phyloP scores from a whole-genome alignment of 2,797 vertebrate genomes.

The Syndactyla subalaris region DNA sequence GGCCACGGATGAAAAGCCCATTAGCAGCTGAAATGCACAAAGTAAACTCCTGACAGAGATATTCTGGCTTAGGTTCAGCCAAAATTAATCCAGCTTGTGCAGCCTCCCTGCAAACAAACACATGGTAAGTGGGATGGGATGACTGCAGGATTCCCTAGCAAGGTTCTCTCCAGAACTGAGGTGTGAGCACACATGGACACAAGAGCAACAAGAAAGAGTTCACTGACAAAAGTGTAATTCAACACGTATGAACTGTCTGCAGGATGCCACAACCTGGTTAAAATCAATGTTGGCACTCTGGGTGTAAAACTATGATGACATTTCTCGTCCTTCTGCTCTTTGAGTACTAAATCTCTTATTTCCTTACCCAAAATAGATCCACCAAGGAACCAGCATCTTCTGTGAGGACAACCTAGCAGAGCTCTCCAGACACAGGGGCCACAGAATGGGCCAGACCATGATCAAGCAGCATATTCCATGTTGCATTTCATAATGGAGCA shows the following conservation, averaged over 20 bases:
- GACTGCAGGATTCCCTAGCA: neutral
- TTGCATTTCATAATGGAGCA: neutral
- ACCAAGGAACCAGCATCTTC: neutral
- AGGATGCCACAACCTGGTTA: neutral
- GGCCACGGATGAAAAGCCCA: neutral
- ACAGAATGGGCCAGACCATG: neutral
- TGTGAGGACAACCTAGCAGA: neutral
- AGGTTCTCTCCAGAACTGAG: neutral
- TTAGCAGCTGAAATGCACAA: neutral
- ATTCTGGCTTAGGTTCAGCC: neutral
- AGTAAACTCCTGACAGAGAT: neutral
- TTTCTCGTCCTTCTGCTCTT: neutral
- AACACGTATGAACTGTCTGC: accelerated
- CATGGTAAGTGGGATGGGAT: accelerated
- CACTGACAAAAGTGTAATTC: neutral
- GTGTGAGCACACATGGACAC: accelerated
- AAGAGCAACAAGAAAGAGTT: neutral
- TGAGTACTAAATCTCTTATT: neutral
- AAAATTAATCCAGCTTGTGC: accelerated
- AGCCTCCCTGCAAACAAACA: accelerated
- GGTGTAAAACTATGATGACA: accelerated
- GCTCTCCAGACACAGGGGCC: neutral
- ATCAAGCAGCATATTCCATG: neutral
- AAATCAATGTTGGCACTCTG: accelerated
- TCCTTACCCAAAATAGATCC: neutral